phyloP scores from a whole-genome alignment of 2,888 invertebrate genomes.

The Idaea aversata region DNA sequence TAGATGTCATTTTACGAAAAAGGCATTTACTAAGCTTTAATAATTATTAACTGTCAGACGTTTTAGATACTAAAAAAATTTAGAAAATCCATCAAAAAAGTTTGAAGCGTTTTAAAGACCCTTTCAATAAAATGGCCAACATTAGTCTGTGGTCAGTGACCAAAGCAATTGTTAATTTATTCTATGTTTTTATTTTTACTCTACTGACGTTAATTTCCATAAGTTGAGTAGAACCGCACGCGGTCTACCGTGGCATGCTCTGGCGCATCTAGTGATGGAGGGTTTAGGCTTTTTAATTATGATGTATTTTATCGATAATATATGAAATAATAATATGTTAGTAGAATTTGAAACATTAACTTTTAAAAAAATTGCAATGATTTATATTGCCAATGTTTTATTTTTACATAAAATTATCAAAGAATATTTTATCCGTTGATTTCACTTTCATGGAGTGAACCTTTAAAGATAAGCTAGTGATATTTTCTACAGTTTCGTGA shows the following conservation, averaged over 20 bases:
- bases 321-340: not conserved
- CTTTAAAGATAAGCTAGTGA: too few species aligned
- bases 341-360: too few species aligned
- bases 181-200: conserved; percentile 71
- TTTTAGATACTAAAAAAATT: not conserved
- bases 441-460: too few species aligned
- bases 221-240: conserved; percentile 63
- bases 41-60: too few species aligned
- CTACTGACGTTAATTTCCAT: conserved; percentile 70
- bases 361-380: too few species aligned
- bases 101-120: conserved; percentile 45
- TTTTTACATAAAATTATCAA: too few species aligned
- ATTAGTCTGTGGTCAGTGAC: conserved; percentile 65
- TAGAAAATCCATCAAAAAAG: conserved; percentile 26
- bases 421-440: too few species aligned
- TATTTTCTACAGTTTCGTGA: too few species aligned
- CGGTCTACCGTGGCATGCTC: conserved; percentile 67
- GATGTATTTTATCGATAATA: conserved; percentile 28
- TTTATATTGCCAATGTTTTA: too few species aligned
- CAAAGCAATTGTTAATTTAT: conserved; percentile 64
- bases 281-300: not conserved
- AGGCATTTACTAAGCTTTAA: too few species aligned
- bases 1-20: too few species aligned
- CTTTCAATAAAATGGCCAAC: conserved; percentile 44
- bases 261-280: conserved; percentile 51